Evolutionary conservation across 23 tunicate species (phyloP), one percentile per base, ranked within the genome.

Genomic region (Ascidia mentula): DNA sequence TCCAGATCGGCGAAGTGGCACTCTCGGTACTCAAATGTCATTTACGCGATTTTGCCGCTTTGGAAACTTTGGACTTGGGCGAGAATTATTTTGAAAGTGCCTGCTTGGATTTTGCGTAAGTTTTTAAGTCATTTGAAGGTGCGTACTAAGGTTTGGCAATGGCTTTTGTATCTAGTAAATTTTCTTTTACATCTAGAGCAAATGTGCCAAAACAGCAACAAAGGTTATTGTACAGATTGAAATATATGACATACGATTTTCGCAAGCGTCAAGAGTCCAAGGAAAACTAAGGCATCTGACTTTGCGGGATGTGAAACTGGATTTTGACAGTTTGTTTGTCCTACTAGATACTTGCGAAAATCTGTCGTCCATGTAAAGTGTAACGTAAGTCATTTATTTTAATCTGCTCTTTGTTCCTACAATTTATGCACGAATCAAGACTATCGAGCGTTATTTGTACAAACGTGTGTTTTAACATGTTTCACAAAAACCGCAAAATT

Each of bases 1-100:
- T 85, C 22, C 85, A 90, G 40, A 84, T 90, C 77, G 86, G 86
- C 24, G 35, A 69, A 37, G 60, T 85, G 12, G 96, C 78, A 2
- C 76, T 90, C 40, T 74, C 88, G 1, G 79, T 89, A 0, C 72
- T 90, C 15, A 77, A 82, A 12, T 73, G 39, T 32, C 72, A 80
- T 76, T 39, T 90, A 32, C 32, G 77, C 18, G 34, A 61, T 18
- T 76, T 78, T 31, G 15, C 39, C 32, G 9, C 36, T 24, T 70
- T 84, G 40, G 42, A 76, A 37, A 36, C 34, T 38, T 37, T 90
- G 30, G 74, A 69, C 18, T 33, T 90, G 22, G 96, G 83, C 15
- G 86, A 77, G 37, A 90, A 90, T 36, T 76, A 65, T 24, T 37
- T 76, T 59, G 76, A 45, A 3, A 24, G 74, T 0, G 75, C 76